Evolutionary conservation across 2,888 invertebrate species (phyloP), one percentile per base, ranked within the genome.

Genomic region (Amorpha juglandis): DNA sequence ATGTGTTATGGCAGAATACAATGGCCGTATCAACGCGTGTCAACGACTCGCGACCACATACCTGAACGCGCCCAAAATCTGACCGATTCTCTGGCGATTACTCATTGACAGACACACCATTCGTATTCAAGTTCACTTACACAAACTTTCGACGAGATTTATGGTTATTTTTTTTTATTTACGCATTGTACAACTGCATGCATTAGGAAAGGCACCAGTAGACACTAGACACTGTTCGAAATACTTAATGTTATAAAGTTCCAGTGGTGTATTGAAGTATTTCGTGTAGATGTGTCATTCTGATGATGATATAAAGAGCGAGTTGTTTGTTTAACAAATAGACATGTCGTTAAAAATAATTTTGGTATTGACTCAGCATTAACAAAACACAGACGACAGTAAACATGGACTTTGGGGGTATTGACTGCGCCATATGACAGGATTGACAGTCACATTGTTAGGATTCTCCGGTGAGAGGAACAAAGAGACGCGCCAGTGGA

Each of bases 331-430:
- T 62, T 67, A 70, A 73, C 73, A 78, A 81, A 79, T 71, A 77
- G 72, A 71, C 70, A 74, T 71, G 69, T 70, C 68, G 73, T 73
- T 68, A 69, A 72, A 71, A 71, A 71, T 73, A 71, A 70, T 66
- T 74, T 78, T 74, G 72, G 68, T 76, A 76, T 83, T 78, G 74
- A 74, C 66, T 69, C 66, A 66, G 74, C 72, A 68, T 73, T 75
- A 68, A 65, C 35, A 35, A 52, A 42, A 47, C 45, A 67, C 70
- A 77, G 71, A 80, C 78, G 75, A 81, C 78, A 78, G 73, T 73
- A 75, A 78, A 79, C 69, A 75, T 67, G 74, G 74, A 73, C 73
- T 78, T 78, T 74, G 75, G 78, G 81, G 81, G 76, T 84, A 83
- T 81, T 82, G 83, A 81, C 81, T 81, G 72, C 75, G 48, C 19